Evolutionary conservation across 1,140 invertebrate species (phyloP).

Genomic region (Drosophila ohnishii): DNA sequence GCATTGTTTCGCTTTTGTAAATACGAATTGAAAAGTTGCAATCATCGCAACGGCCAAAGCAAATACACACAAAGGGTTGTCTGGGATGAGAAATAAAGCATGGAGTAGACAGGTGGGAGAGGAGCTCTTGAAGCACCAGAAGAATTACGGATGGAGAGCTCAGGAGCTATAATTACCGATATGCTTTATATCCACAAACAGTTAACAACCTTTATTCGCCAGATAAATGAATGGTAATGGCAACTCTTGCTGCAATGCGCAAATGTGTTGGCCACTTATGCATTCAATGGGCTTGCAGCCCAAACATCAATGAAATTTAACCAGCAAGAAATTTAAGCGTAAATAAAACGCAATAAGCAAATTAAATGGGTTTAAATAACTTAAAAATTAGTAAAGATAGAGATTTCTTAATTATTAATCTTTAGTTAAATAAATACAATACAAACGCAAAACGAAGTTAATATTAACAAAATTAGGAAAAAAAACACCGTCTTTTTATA

Average conservation of each 20-base stretch:
- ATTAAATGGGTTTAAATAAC: background rate
- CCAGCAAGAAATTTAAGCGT: conserved; percentile 49
- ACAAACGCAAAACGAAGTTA: background rate
- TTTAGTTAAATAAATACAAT: no score
- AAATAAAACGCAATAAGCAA: conserved; percentile 42
- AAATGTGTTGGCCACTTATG: conserved; percentile 65
- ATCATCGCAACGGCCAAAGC: conserved; percentile 31
- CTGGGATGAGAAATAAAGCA: conserved; percentile 13
- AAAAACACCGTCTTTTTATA: background rate
- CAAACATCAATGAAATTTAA: conserved; percentile 12
- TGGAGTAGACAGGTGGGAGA: conserved; percentile 39
- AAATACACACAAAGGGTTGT: conserved; percentile 47
- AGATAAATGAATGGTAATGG: conserved; percentile 11
- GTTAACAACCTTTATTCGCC: conserved; percentile 46
- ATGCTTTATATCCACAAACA: conserved; percentile 44
- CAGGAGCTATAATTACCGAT: conserved; percentile 64
- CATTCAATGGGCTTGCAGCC: conserved; percentile 48
- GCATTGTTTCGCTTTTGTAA: conserved; percentile 50
- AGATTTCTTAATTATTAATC: no score
- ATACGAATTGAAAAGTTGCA: conserved; percentile 67
- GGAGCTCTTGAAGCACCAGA: conserved; percentile 21
- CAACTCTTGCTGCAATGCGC: conserved; percentile 16
- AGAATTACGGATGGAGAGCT: conserved; percentile 15
- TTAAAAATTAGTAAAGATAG: background rate
- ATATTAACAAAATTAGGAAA: background rate